Base-by-base conservation (phyloP, 35 echinoderm and acorn worm genomes). In the Hemicentrotus pulcherrimus region DNA sequence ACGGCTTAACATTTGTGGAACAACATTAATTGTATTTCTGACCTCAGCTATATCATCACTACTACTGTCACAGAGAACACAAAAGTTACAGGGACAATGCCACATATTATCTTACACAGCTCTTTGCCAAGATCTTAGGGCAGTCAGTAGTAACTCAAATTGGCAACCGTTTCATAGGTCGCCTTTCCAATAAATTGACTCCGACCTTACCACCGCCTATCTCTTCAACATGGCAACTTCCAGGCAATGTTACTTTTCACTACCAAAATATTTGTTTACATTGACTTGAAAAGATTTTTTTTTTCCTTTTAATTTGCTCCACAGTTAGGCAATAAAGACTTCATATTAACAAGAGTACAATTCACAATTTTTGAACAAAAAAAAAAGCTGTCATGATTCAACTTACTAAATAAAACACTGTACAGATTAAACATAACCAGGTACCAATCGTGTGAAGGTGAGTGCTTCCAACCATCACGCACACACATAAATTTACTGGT, bases 321-420 rank as follows among this genome's bases (percentile, higher is more conserved):
- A 90, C 88, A 45, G 31, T 33, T 90, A 90, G 88, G 88, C 88
- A 90, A 90, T 90, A 90, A 90, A 90, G 88, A 90, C 88, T 90
- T 90, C 65, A 90, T 90, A 90, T 90, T 90, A 90, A 90, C 88
- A 90, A 90, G 88, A 90, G 88, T 90, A 90, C 88, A 90, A 90
- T 90, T 90, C 88, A 90, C 88, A 90, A 90, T 33, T 90, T 90
- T 90, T 90, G 46, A 90, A 90, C 32, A 90, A 90, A 47, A 90
- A 90, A 89, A 90, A 45, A 90, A 90, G 88, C 88, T 90, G 88
- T 90, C 88, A 90, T 90, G 88, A 90, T 32, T 90, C 88, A 90
- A 90, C 88, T 90, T 90, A 90, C 88, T 90, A 90, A 90, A 90
- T 90, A 90, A 90, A 90, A 90, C 88, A 90, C 88, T 90, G 88